These are phyloP conservation scores for Nasonia oneida DNA, from an alignment of 2,888 invertebrate species.

Conservation along the genomic window DNA sequence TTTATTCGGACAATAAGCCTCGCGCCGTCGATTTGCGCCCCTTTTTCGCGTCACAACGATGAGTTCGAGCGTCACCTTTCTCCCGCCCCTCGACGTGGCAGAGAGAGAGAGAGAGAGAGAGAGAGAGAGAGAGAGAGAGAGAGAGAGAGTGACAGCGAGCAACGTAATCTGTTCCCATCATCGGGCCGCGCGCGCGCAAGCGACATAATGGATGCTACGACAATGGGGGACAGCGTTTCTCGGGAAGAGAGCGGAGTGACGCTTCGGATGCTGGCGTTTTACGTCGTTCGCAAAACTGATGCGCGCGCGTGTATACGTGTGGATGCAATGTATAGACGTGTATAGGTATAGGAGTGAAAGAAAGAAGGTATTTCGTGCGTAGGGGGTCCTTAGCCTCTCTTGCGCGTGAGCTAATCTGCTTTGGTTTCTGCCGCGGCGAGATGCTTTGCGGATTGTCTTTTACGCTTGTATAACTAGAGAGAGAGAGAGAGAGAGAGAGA, in stretches of 20 bases:
- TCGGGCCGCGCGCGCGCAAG: constrained; percentile 49
- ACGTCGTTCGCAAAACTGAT: not conserved
- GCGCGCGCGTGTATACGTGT: not conserved
- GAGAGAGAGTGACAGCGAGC: constrained; percentile 77
- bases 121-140: too few species aligned
- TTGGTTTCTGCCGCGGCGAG: constrained; percentile 4
- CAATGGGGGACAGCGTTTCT: constrained; percentile 65
- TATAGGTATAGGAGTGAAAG: constrained; percentile 3
- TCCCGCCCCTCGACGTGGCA: constrained; percentile 15
- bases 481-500: too few species aligned
- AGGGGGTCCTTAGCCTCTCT: constrained; percentile 58
- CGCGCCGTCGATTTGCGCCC: constrained; percentile 36
- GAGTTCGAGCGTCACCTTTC: constrained; percentile 62
- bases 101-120: not conserved
- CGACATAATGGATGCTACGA: constrained; percentile 76
- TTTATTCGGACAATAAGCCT: constrained; percentile 60
- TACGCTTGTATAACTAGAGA: not conserved
- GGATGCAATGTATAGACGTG: not conserved
- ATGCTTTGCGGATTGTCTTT: constrained; percentile 26
- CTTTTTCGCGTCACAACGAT: constrained; percentile 71
- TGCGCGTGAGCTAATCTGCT: constrained; percentile 25
- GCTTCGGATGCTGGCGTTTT: constrained; percentile 11
- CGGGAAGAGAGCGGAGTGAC: constrained; percentile 45
- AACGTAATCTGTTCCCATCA: constrained; percentile 78
- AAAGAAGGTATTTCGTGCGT: constrained; percentile 63